Evolutionary conservation across 2,888 invertebrate genomes (phyloP).

Genomic region (Epinotia brunnichana): DNA sequence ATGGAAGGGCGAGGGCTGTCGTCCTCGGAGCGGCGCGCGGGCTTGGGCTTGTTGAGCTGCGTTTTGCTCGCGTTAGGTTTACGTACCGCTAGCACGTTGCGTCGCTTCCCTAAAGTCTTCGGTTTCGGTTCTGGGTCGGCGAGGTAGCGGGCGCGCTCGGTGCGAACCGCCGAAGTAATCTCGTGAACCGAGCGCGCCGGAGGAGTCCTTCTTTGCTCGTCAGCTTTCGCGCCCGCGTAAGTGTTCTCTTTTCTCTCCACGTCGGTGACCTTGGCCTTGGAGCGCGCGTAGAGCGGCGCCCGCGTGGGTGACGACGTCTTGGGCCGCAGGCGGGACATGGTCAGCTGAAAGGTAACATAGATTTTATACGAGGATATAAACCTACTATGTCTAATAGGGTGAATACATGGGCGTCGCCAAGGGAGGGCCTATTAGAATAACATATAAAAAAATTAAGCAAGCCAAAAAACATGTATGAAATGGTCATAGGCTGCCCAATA

Average conservation of each 20-base stretch:
- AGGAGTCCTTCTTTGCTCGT: background rate
- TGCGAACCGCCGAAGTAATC: conserved; percentile 60
- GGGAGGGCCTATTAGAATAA: too few relatives aligned
- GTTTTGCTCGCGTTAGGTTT: conserved; percentile 75
- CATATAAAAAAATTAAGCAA: too few relatives aligned
- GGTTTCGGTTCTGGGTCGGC: conserved; percentile 74
- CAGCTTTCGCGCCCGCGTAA: conserved; percentile 66
- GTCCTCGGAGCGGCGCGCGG: conserved; percentile 69
- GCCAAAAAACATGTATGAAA: too few relatives aligned
- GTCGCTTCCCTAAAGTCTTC: conserved; percentile 67
- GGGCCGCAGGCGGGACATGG: conserved; percentile 74
- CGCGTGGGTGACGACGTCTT: conserved; percentile 71
- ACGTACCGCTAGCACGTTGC: conserved; percentile 73
- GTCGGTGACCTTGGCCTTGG: conserved; percentile 72
- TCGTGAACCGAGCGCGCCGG: conserved; percentile 53
- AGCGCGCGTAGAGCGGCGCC: conserved; percentile 69
- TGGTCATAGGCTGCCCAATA: too few relatives aligned
- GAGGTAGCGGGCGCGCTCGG: conserved; percentile 65
- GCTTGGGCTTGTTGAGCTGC: conserved; percentile 62
- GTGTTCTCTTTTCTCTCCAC: conserved; percentile 77
- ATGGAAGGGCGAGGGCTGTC: conserved; percentile 62
- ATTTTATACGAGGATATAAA: background rate
- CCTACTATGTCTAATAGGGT: too few relatives aligned
- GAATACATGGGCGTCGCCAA: too few relatives aligned
- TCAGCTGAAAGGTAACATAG: conserved; percentile 64